phyloP scores from a whole-genome alignment of 2,888 invertebrate species.

The Diarsia dahlii region DNA sequence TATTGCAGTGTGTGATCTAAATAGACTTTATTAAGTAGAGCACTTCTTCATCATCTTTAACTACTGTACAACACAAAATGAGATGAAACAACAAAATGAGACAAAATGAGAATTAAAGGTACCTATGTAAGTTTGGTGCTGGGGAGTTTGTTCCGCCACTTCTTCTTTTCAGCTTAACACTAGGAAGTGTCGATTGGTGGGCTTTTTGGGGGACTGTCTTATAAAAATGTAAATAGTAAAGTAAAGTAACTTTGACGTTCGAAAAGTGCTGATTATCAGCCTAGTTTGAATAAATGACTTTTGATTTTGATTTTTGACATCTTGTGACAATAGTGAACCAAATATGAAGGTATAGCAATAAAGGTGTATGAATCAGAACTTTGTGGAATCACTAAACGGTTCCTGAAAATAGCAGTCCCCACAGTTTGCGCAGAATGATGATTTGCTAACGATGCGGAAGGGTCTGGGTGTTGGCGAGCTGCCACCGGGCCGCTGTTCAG shows the following conservation, averaged over 20 bases:
- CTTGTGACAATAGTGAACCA: not conserved
- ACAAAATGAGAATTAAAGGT: too few species aligned
- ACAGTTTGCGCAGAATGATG: constrained; percentile 78
- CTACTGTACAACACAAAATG: not conserved
- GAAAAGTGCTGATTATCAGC: too few species aligned
- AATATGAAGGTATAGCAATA: constrained; percentile 11
- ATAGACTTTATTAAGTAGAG: constrained; percentile 24
- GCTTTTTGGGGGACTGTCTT: too few species aligned
- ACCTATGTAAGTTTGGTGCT: too few species aligned
- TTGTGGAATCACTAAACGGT: constrained; percentile 60
- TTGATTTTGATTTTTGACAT: too few species aligned
- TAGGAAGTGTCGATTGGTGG: too few species aligned
- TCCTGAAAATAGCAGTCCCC: constrained; percentile 66
- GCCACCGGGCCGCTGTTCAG: constrained; percentile 78
- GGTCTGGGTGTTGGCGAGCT: constrained; percentile 81
- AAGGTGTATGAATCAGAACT: constrained; percentile 59
- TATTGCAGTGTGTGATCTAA: constrained; percentile 26
- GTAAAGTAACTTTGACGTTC: too few species aligned
- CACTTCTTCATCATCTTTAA: constrained; percentile 7
- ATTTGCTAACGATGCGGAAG: constrained; percentile 87
- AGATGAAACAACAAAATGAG: too few species aligned
- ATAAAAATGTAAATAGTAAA: too few species aligned
- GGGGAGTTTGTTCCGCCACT: too few species aligned
- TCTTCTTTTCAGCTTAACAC: too few species aligned
- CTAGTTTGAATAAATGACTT: too few species aligned